phyloP scores from a whole-genome alignment of 64 coral and sea anemone species.

The Dendronephthya gigantea region DNA sequence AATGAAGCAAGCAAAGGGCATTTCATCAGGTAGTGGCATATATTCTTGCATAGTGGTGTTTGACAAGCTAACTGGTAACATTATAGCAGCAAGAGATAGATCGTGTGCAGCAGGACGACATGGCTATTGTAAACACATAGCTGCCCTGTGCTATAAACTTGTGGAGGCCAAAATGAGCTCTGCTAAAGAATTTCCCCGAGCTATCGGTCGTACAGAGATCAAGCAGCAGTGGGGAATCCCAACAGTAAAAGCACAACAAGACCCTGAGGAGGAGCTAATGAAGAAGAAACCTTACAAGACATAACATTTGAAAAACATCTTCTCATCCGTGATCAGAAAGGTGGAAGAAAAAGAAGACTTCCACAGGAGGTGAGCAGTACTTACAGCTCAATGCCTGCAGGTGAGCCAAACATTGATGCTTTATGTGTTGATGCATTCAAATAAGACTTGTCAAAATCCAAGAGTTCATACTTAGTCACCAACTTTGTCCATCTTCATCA shows the following conservation, averaged over 20 bases:
- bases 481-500: no score
- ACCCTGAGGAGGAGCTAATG: conserved; percentile 50
- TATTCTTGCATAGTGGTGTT: conserved; percentile 38
- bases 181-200: conserved; percentile 29
- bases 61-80: conserved; percentile 39
- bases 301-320: conserved; percentile 42
- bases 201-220: conserved; percentile 38
- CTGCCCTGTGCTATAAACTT: conserved; percentile 31
- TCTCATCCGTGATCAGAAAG: not conserved
- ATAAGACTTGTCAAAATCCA: conserved; percentile 28
- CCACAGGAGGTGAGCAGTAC: conserved; percentile 30
- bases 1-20: conserved; percentile 37
- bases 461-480: conserved; percentile 17
- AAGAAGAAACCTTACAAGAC: conserved; percentile 28
- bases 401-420: conserved; percentile 30
- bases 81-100: conserved; percentile 29
- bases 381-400: conserved; percentile 24
- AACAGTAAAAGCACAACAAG: conserved; percentile 42
- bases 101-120: conserved; percentile 38
- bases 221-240: conserved; percentile 52
- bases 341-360: conserved; percentile 40
- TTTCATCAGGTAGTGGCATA: conserved; percentile 17
- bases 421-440: conserved; percentile 21
- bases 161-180: conserved; percentile 50
- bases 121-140: conserved; percentile 44